phyloP scores from a whole-genome alignment of 2,797 vertebrate genomes.

The Enteromius trimaculatus region DNA sequence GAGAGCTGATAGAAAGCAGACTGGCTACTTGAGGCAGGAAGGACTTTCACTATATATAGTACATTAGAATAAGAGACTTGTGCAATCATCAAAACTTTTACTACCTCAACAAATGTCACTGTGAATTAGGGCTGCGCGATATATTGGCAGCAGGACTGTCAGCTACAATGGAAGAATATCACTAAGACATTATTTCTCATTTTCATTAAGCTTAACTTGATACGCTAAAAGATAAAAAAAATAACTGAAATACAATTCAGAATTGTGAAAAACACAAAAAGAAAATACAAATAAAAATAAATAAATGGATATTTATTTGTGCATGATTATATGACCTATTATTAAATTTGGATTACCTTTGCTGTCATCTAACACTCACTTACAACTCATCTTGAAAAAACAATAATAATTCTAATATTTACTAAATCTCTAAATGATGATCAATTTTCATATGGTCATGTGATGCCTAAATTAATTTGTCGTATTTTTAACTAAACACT shows the following conservation, averaged over 20 bases:
- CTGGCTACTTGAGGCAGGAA: conserved; percentile 28
- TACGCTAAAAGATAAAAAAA: neutral
- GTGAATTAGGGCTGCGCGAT: neutral
- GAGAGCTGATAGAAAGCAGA: conserved; percentile 19
- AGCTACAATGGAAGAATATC: neutral
- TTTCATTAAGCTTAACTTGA: neutral
- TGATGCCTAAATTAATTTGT: neutral
- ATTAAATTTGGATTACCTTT: neutral
- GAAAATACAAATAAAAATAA: neutral
- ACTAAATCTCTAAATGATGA: neutral
- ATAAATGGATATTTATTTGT: neutral
- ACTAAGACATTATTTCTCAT: neutral
- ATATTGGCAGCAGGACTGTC: neutral
- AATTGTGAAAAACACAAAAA: neutral
- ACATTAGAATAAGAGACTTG: conserved; percentile 7
- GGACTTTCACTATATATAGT: conserved; percentile 25
- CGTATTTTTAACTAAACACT: neutral
- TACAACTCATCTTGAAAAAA: neutral
- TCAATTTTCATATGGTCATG: neutral
- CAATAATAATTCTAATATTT: neutral
- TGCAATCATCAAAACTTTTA: neutral
- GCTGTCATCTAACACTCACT: neutral
- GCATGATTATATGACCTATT: neutral
- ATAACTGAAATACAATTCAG: neutral
- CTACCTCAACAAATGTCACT: conserved; percentile 2